A percentile compares a stretch with the other conserved stretches of the same genome.
phyloP scores from a whole-genome alignment of 1,140 invertebrate genomes.

The Branchinecta lynchi region DNA sequence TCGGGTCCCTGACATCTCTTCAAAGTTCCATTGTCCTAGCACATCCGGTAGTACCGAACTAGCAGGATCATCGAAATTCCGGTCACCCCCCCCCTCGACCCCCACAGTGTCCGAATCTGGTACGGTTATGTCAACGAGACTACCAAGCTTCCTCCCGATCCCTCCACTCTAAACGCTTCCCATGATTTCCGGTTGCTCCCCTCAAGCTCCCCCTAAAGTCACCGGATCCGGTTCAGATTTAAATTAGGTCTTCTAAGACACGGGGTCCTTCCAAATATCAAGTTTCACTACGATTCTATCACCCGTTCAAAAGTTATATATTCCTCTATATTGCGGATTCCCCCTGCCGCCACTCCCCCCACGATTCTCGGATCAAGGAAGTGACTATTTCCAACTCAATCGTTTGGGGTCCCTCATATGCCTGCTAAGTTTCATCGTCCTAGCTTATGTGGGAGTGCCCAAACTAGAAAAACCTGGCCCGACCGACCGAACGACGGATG shows the following conservation, averaged over 20 bases:
- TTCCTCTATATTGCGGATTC: neutral
- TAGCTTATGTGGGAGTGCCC: slow-evolving; percentile 3
- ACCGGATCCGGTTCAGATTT: neutral
- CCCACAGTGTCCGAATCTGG: neutral
- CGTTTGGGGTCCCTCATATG: slow-evolving; percentile 2
- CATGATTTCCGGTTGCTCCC: neutral
- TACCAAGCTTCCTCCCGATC: slow-evolving; percentile 4
- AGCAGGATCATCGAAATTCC: too few species aligned
- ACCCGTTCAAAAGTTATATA: neutral
- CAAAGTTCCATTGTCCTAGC: slow-evolving; percentile 1
- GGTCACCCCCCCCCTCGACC: neutral
- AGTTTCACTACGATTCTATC: neutral
- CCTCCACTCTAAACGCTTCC: slow-evolving; percentile 4
- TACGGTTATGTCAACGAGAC: neutral
- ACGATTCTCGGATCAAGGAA: too few species aligned
- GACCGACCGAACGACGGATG: neutral
- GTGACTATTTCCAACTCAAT: too few species aligned
- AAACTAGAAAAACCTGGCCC: too few species aligned
- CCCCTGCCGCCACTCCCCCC: too few species aligned
- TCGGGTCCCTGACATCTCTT: neutral
- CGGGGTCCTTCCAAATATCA: neutral
- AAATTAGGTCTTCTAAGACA: neutral
- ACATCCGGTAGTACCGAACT: slow-evolving; percentile 4
- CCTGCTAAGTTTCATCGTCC: slow-evolving; percentile 5
- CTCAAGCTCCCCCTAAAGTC: neutral